Evolutionary conservation across 2,888 invertebrate species (phyloP).

Genomic region (Oscheius sp.): DNA sequence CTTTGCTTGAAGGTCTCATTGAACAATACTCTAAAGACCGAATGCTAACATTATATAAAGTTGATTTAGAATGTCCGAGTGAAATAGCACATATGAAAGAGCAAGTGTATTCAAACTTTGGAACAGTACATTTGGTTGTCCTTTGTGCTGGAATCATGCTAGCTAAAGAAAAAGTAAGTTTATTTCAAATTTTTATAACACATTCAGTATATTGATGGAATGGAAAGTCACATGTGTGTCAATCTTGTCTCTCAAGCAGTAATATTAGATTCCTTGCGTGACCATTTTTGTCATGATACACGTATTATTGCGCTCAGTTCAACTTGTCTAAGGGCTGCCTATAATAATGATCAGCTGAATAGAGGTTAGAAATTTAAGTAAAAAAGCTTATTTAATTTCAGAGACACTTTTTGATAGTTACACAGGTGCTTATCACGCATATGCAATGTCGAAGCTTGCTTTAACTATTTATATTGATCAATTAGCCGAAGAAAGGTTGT

Average conservation of each 20-base stretch:
- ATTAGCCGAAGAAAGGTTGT: conserved; percentile 31
- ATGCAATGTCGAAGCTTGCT: conserved; percentile 51
- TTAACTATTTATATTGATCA: conserved; percentile 45
- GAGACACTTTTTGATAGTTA: conserved; percentile 26
- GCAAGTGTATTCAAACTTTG: not conserved
- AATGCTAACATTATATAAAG: not conserved
- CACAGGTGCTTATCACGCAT: conserved; percentile 53
- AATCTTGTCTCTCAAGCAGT: conserved; percentile 29
- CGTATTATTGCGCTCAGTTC: conserved; percentile 27
- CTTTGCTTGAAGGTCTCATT: not conserved
- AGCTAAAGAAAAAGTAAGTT: conserved; percentile 21
- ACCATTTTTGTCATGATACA: not conserved
- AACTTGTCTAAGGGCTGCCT: conserved; percentile 17
- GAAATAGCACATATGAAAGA: no score
- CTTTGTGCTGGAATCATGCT: conserved; percentile 28
- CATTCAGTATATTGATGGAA: conserved; percentile 17
- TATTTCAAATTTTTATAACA: not conserved
- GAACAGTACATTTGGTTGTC: conserved; percentile 19
- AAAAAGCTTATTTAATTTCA: not conserved
- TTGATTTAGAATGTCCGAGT: conserved; percentile 12
- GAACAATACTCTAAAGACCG: not conserved
- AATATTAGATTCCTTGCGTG: not conserved
- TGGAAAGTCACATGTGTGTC: conserved; percentile 29
- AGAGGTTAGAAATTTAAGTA: not conserved
- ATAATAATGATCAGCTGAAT: not conserved